A percentile compares a stretch with the other conserved stretches of the same genome.
Evolutionary conservation across 2,888 invertebrate species (phyloP).

Genomic region (Eurytoma californica): DNA sequence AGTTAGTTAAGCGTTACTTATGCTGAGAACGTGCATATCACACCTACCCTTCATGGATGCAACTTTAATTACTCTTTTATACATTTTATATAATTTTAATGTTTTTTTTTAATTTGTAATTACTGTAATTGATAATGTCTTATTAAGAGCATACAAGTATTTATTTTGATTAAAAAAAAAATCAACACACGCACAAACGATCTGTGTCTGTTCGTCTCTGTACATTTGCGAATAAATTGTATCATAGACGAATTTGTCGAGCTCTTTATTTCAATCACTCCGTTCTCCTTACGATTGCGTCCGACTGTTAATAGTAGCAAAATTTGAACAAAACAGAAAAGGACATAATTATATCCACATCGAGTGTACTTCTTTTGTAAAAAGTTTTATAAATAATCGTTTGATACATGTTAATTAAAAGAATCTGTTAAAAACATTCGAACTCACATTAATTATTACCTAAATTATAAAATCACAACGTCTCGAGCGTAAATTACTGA

Average conservation of each 20-base stretch:
- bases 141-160: conserved; percentile 68
- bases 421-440: conserved; percentile 16
- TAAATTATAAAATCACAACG: too few relatives aligned
- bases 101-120: conserved; percentile 61
- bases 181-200: conserved; percentile 24
- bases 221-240: conserved; percentile 67
- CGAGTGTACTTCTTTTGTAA: conserved; percentile 42
- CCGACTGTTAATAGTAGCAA: background rate
- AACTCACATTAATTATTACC: conserved; percentile 11
- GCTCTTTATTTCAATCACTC: conserved; percentile 27
- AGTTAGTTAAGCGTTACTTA: background rate
- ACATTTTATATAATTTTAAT: conserved; percentile 54
- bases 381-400: conserved; percentile 46
- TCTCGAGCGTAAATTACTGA: too few relatives aligned
- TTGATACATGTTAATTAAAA: conserved; percentile 36
- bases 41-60: background rate
- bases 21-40: conserved; percentile 14
- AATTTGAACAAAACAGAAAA: background rate
- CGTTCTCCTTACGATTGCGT: conserved; percentile 1
- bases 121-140: conserved; percentile 62
- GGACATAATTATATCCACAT: conserved; percentile 11
- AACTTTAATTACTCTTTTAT: conserved; percentile 18
- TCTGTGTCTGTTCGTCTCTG: conserved; percentile 62
- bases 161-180: conserved; percentile 66
- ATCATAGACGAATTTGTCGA: conserved; percentile 58